Evolutionary conservation across 2,888 invertebrate genomes (phyloP).

Genomic region (Trisateles emortualis): DNA sequence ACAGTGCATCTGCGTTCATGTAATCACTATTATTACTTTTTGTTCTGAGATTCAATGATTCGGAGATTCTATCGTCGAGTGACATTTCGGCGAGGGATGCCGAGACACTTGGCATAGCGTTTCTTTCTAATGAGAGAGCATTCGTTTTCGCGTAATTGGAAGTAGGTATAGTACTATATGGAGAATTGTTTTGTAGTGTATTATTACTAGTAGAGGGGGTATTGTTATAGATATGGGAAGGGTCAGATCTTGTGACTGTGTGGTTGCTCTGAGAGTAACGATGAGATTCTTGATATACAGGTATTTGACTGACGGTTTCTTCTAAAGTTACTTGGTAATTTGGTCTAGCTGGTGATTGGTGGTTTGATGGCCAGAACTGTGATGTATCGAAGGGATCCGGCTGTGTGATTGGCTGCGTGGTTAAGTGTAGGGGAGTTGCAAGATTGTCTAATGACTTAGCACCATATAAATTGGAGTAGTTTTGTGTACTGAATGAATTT

Average conservation of each 20-base stretch:
- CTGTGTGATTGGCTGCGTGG: conserved; percentile 34
- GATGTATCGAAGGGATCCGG: conserved; percentile 76
- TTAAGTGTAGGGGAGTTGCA: conserved; percentile 40
- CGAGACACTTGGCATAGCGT: conserved; percentile 47
- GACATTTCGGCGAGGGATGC: conserved; percentile 71
- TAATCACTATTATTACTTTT: conserved; percentile 74
- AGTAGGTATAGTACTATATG: conserved; percentile 57
- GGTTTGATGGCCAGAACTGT: conserved; percentile 66
- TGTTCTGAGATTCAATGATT: conserved; percentile 80
- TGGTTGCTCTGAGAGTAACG: conserved; percentile 47
- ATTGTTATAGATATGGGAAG: conserved; percentile 62
- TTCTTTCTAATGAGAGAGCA: conserved; percentile 60
- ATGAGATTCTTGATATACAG: conserved; percentile 65
- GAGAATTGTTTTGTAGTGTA: conserved; percentile 50
- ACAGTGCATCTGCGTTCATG: conserved; percentile 64
- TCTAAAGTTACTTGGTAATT: conserved; percentile 53
- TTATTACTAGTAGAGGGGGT: conserved; percentile 52
- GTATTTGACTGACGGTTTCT: conserved; percentile 36
- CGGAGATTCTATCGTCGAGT: conserved; percentile 80
- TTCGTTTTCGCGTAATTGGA: conserved; percentile 59
- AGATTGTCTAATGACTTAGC: conserved; percentile 79
- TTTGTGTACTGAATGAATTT: conserved; percentile 53
- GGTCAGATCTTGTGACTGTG: conserved; percentile 45
- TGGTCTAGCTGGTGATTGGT: conserved; percentile 39
- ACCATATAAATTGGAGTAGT: conserved; percentile 65